These are phyloP conservation scores for Pseudopodoces humilis DNA, from an alignment of 2,113 vertebrate genomes.

Conservation along the genomic window DNA sequence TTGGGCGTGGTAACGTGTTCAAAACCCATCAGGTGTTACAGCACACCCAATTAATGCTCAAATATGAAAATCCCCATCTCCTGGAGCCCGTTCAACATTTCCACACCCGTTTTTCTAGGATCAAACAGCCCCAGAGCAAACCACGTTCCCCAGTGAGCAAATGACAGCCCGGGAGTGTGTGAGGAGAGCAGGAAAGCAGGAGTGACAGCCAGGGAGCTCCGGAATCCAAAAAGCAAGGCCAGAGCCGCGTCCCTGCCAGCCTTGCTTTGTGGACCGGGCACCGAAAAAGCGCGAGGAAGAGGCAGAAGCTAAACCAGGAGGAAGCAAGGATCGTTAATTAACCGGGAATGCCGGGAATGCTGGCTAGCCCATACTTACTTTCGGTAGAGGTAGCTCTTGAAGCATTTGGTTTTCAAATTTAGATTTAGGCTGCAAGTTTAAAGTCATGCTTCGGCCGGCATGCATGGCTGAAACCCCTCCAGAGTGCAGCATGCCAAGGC, in stretches of 20 bases:
- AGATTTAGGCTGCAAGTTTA: constrained; percentile 99
- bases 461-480: constrained; percentile 97
- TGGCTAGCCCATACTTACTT: constrained; percentile 83
- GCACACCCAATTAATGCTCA: neutral
- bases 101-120: neutral
- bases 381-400: constrained; percentile 91
- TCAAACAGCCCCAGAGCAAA: neutral
- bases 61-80: neutral
- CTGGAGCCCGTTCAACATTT: neutral
- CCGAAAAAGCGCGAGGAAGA: constrained; percentile 37
- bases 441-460: constrained; percentile 97
- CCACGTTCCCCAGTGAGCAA: neutral
- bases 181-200: constrained; percentile 60
- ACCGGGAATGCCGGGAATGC: constrained; percentile 55
- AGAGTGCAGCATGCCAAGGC: constrained; percentile 99
- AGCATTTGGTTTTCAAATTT: constrained; percentile 95
- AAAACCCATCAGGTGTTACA: neutral
- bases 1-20: neutral
- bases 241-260: neutral
- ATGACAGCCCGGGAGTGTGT: neutral
- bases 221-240: constrained; percentile 69
- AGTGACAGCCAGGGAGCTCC: constrained; percentile 55
- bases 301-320: constrained; percentile 63
- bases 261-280: constrained; percentile 36
- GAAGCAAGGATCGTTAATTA: constrained; percentile 65